Percentiles rank a stretch among this genome's conserved stretches.
Evolutionary conservation across 2,888 invertebrate species (phyloP).

Genomic region (Amaurobius ferox): DNA sequence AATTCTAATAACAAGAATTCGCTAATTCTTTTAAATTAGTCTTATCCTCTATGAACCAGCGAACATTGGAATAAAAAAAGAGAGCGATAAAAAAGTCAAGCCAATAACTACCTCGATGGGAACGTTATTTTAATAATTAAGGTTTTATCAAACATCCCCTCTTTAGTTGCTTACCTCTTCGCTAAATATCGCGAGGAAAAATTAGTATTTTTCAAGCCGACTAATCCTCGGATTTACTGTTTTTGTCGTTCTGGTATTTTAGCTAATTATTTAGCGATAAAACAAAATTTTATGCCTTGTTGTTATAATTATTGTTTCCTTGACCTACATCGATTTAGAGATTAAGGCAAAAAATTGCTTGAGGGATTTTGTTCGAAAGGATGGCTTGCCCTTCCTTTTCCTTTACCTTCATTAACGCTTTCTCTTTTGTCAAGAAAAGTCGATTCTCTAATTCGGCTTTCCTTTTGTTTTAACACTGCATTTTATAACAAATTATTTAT

Average conservation of each 20-base stretch:
- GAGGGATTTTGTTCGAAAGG: neutral
- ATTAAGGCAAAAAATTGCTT: conserved; percentile 21
- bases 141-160: conserved; percentile 23
- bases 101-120: neutral
- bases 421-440: neutral
- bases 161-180: conserved; percentile 23
- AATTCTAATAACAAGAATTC: neutral
- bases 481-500: too few species aligned
- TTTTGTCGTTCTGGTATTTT: neutral
- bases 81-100: neutral
- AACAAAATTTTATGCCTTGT: conserved; percentile 1
- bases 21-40: neutral
- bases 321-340: conserved; percentile 37
- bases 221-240: conserved; percentile 28
- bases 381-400: neutral
- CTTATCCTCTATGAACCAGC: neutral
- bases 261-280: conserved; percentile 34
- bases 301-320: conserved; percentile 35
- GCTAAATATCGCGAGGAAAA: conserved; percentile 25
- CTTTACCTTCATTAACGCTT: too few species aligned
- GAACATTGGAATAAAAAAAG: too few species aligned
- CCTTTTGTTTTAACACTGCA: too few species aligned
- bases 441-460: neutral
- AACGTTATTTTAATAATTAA: conserved; percentile 49
- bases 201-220: conserved; percentile 17